Evolutionary conservation across 2,888 invertebrate genomes (phyloP), one percentile per base, ranked within the genome.

Genomic region (Brenthis daphne): DNA sequence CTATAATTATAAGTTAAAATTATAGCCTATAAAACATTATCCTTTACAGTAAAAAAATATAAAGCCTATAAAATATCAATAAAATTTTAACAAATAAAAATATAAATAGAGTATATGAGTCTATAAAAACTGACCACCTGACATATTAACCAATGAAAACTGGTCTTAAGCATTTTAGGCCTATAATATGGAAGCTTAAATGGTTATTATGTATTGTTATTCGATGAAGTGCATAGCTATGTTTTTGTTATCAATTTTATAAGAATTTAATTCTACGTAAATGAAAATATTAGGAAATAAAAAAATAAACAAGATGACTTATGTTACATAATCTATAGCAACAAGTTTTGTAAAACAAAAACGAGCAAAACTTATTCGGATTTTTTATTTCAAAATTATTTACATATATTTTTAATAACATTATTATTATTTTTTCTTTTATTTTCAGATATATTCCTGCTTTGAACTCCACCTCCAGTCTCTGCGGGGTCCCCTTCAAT

Each of bases 371-470:
- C 11, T 0, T 43, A 43, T 43, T 43, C 37, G 37, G 8, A 8
- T 24, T 20, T 24, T 12, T 54, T 20, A 29, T 5, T 29, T 29
- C 4, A 29, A 29, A 29, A 29, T 29, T 29, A 29, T 29, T 29
- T 29, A 37, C 0, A 53, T 68, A 67, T 20, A 69, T 64, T 55
- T 56, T 67, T 51, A 16, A 29, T 6, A 57, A 20, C 24, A 8
- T 43, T 47, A 54, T 50, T 57, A 65, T 63, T 68, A 53, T 56
- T 8, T 37, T 66, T 60, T 71, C 33, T 53, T 56, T 82, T 81
- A 53, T 79, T 90, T 88, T n/a, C 90, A 91, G 91, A 84, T 87
- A 73, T 78, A 74, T 80, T 82, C 79, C 83, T 77, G 79, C 83
- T 82, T 76, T 81, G 78, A 83, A 81, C 82, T 81, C 77, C 77